Base-by-base conservation (phyloP, 2,888 invertebrate species). In the Iphiclides podalirius region DNA sequence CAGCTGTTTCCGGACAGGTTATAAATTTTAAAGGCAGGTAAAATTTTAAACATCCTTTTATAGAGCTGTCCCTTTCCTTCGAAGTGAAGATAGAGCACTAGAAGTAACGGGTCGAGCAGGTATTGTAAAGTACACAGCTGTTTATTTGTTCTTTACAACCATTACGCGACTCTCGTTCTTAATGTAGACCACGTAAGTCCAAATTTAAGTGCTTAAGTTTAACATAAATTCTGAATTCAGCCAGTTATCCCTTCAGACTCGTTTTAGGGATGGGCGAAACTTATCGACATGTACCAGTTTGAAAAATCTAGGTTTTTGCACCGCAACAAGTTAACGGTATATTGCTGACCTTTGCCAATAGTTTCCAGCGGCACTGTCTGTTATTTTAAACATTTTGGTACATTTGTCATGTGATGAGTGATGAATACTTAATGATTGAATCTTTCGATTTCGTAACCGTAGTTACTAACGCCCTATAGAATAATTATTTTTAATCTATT, bases 51-150 rank as follows among this genome's bases (percentile, higher is more conserved):
- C 23, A 20, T 20, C 8, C 11, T 28, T 34, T 38, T 26, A 41
- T 7, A 33, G 42, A 36, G 51, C 52, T 44, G 56, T 47, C 52
- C 54, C 59, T 57, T 55, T 47, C 58, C 53, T 61, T 55, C 55
- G 55, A 49, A 48, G 47, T 52, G 52, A 20, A 20, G 20, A 20
- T 57, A 51, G 53, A 11, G 11, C 12, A 20, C 4, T n/a, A 31
- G 31, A 52, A 46, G 53, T 67, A 70, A 70, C 70, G 70, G 71
- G 67, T 63, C 58, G 17, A 54, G 47, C 65, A 57, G 64, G 67
- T 70, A 65, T 56, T 54, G 59, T 51, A 47, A 56, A 47, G 55
- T 46, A 48, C 53, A 58, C 63, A 57, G 57, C 54, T 56, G 56
- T 55, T 57, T 37, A 42, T 48, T 20, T 48, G 35, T 50, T 54